Percentiles rank a stretch among this genome's conserved stretches.
Evolutionary conservation across 2,113 vertebrate species (phyloP).

Genomic region (Mirounga angustirostris): DNA sequence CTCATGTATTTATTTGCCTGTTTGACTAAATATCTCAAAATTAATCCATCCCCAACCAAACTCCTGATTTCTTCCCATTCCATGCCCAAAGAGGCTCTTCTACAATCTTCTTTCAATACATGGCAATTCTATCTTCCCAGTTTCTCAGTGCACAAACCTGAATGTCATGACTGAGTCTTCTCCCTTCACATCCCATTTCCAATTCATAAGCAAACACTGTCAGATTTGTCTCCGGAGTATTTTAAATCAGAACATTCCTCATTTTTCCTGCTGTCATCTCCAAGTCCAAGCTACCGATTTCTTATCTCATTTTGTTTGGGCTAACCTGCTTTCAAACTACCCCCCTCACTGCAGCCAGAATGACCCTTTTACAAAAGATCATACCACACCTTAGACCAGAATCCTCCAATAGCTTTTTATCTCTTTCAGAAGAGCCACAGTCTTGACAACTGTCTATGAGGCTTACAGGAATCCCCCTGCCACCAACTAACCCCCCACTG

Average conservation of each 20-base stretch:
- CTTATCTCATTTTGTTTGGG: background rate
- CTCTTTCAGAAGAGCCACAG: background rate
- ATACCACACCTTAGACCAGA: background rate
- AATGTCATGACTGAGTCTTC: background rate
- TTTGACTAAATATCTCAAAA: conserved; percentile 14
- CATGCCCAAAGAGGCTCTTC: background rate
- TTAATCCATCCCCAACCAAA: background rate
- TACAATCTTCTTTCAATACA: background rate
- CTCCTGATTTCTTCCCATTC: background rate
- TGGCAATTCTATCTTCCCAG: background rate
- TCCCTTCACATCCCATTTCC: background rate
- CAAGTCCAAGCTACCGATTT: background rate
- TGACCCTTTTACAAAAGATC: background rate
- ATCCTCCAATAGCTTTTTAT: background rate
- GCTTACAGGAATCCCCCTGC: background rate
- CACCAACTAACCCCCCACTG: background rate
- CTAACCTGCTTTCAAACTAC: background rate
- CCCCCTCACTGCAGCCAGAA: background rate
- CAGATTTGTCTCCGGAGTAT: background rate
- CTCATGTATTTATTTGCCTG: background rate
- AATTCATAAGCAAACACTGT: background rate
- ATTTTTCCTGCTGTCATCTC: background rate
- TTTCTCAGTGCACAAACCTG: background rate
- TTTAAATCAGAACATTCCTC: background rate
- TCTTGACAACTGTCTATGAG: background rate